phyloP scores from a whole-genome alignment of 1,140 invertebrate genomes.

The Drosophila tropicalis region DNA sequence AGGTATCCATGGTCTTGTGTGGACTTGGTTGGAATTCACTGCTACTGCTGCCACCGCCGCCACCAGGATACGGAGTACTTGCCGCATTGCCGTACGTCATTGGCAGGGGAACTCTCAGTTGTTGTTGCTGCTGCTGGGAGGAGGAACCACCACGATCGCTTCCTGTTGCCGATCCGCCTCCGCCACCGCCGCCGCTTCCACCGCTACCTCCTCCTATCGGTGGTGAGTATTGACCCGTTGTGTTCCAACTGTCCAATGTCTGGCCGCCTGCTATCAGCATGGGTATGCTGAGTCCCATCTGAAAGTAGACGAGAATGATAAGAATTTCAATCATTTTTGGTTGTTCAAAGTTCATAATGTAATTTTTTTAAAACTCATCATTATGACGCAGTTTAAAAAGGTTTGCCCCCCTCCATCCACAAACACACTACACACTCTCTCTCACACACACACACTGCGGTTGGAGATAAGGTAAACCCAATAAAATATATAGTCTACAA shows the following conservation, averaged over 20 bases:
- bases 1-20: slow-evolving; percentile 76
- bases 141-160: slow-evolving; percentile 29
- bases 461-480: background rate
- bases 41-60: slow-evolving; percentile 67
- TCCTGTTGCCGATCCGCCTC: slow-evolving; percentile 38
- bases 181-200: slow-evolving; percentile 13
- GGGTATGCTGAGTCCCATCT: slow-evolving; percentile 80
- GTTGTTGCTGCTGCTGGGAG: slow-evolving; percentile 35
- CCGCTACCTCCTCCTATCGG: slow-evolving; percentile 49
- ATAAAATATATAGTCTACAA: too few species aligned
- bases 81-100: slow-evolving; percentile 46
- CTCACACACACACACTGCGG: background rate
- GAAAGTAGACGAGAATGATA: slow-evolving; percentile 29
- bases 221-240: slow-evolving; percentile 74
- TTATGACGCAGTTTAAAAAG: slow-evolving; percentile 22
- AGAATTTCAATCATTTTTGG: slow-evolving; percentile 8
- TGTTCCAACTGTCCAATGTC: slow-evolving; percentile 74
- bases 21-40: slow-evolving; percentile 75
- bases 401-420: background rate
- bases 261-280: slow-evolving; percentile 77
- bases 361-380: slow-evolving; percentile 16
- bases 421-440: too few species aligned
- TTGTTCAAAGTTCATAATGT: slow-evolving; percentile 34
- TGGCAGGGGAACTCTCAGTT: slow-evolving; percentile 63
- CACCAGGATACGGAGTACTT: slow-evolving; percentile 25